Evolutionary conservation across 2,888 invertebrate species (phyloP).

Genomic region (Sericinus montela): DNA sequence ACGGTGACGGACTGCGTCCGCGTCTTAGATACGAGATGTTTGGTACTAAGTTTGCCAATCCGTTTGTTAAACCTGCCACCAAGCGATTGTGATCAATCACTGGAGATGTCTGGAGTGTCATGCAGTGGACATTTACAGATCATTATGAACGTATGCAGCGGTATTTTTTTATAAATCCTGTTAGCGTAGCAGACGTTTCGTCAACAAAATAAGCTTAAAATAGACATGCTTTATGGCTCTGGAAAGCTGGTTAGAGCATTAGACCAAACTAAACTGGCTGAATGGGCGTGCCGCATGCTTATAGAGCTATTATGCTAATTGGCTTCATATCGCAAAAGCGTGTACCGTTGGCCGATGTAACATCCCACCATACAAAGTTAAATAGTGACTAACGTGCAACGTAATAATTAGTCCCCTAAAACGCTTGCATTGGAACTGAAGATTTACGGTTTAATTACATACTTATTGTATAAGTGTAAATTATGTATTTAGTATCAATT

Average conservation of each 20-base stretch:
- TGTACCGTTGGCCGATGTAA: constrained; percentile 25
- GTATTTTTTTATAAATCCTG: too few relatives aligned
- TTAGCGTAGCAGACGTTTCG: background rate
- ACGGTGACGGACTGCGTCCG: too few relatives aligned
- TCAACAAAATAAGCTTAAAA: constrained; percentile 11
- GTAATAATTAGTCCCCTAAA: background rate
- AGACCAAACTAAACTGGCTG: constrained; percentile 33
- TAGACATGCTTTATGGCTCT: constrained; percentile 17
- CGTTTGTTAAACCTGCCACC: too few relatives aligned
- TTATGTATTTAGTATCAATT: too few relatives aligned
- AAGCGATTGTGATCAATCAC: too few relatives aligned
- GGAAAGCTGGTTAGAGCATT: constrained; percentile 32
- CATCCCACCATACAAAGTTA: constrained; percentile 28
- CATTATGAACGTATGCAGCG: too few relatives aligned
- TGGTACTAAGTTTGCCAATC: too few relatives aligned
- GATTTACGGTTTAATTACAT: too few relatives aligned
- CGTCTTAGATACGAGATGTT: too few relatives aligned
- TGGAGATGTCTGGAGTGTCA: too few relatives aligned
- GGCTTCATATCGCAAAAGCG: constrained; percentile 29
- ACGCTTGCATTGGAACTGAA: background rate
- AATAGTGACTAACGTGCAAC: constrained; percentile 23
- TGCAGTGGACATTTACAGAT: too few relatives aligned
- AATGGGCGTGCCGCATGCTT: constrained; percentile 26
- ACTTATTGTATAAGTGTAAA: too few relatives aligned
- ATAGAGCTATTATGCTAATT: constrained; percentile 40